Percentiles rank a stretch among this genome's conserved stretches.
Conservation (phyloP, 1,140 invertebrate species). For the Varroa destructor region DNA sequence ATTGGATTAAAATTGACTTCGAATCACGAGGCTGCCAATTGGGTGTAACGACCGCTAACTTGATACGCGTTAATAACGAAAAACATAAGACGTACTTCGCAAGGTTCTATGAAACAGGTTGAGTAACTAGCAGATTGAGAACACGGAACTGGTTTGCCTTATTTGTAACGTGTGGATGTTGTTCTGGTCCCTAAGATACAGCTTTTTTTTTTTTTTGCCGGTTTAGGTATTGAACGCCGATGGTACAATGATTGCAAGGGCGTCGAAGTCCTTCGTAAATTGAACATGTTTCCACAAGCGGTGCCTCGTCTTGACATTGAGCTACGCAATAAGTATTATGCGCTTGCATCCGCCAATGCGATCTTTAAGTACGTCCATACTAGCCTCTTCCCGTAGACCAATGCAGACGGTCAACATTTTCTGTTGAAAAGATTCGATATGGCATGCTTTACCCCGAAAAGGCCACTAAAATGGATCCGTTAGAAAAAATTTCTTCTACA, state of each 20-base stretch:
- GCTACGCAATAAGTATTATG: slow-evolving; percentile 15
- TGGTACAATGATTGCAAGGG: not conserved
- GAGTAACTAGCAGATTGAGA: too few species aligned
- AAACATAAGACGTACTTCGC: too few species aligned
- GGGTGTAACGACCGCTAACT: too few species aligned
- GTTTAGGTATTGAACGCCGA: not conserved
- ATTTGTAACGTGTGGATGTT: too few species aligned
- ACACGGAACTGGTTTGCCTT: too few species aligned
- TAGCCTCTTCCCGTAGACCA: too few species aligned
- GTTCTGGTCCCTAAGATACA: too few species aligned
- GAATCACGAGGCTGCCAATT: too few species aligned
- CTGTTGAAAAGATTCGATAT: not conserved
- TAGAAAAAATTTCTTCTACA: not conserved
- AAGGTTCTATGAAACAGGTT: too few species aligned
- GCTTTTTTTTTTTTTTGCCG: too few species aligned
- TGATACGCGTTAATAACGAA: too few species aligned
- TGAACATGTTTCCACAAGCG: slow-evolving; percentile 5
- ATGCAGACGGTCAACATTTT: not conserved
- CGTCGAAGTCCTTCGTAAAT: not conserved
- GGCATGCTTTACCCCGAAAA: not conserved
- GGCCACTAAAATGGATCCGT: not conserved
- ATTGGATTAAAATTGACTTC: too few species aligned
- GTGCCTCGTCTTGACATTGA: not conserved
- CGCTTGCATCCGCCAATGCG: slow-evolving; percentile 20
- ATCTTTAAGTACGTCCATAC: not conserved